These are phyloP conservation scores for Myotis findleyi DNA, from an alignment of 2,797 vertebrate genomes.

Conservation along the genomic window DNA sequence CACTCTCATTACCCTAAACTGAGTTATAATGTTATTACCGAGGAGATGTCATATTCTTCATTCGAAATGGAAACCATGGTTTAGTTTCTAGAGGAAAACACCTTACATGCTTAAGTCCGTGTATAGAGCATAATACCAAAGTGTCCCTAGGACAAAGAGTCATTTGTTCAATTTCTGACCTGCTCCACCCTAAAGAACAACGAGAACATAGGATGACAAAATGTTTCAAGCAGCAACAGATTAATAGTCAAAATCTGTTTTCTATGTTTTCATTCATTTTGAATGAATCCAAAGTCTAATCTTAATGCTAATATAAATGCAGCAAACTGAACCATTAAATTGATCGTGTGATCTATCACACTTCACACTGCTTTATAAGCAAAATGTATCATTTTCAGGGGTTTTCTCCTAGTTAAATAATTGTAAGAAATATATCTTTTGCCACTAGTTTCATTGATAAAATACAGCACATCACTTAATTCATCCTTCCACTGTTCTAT, in stretches of 20 bases:
- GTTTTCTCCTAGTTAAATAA: conserved; percentile 85
- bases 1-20: conserved; percentile 74
- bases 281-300: conserved; percentile 83
- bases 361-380: conserved; percentile 86
- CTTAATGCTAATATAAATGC: conserved; percentile 83
- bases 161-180: conserved; percentile 76
- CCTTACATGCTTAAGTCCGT: conserved; percentile 52
- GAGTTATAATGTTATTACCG: conserved; percentile 80
- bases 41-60: conserved; percentile 79
- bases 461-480: conserved; percentile 83
- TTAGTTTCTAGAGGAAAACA: conserved; percentile 78
- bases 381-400: conserved; percentile 84
- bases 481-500: conserved; percentile 84
- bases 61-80: conserved; percentile 81
- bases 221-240: conserved; percentile 70
- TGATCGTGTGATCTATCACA: conserved; percentile 88
- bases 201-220: conserved; percentile 73
- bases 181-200: conserved; percentile 61
- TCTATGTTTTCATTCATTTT: conserved; percentile 82
- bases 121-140: conserved; percentile 64
- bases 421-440: conserved; percentile 85
- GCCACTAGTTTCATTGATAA: conserved; percentile 88
- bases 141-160: conserved; percentile 45
- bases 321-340: conserved; percentile 81
- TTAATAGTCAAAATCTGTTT: conserved; percentile 79